These are phyloP conservation scores for Myripristis jacobus DNA, from an alignment of 2,797 vertebrate species.

Conservation along the genomic window DNA sequence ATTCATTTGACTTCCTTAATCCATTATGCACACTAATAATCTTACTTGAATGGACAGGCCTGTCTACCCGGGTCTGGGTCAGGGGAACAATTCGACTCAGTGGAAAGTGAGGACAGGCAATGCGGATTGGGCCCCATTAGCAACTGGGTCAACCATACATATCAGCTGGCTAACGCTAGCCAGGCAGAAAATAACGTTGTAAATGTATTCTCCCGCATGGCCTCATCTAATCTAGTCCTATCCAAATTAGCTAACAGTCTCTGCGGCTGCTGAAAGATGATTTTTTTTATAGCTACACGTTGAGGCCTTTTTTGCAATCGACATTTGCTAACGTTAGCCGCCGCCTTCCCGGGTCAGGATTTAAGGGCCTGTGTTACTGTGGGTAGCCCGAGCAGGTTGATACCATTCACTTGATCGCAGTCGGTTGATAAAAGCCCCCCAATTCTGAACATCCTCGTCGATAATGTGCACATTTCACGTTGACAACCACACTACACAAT, in stretches of 20 bases:
- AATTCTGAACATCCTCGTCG: not conserved
- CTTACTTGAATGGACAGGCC: no score
- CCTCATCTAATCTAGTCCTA: not conserved
- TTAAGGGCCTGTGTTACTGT: conserved; percentile 70
- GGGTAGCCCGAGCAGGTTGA: conserved; percentile 46
- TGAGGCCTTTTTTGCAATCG: not conserved
- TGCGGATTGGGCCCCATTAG: conserved; percentile 56
- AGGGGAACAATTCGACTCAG: not conserved
- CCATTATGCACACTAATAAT: not conserved
- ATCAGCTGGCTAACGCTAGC: conserved; percentile 63
- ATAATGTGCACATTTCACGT: not conserved
- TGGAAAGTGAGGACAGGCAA: conserved; percentile 33
- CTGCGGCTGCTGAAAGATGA: accelerated
- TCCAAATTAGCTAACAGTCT: not conserved
- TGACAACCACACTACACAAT: not conserved
- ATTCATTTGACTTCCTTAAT: not conserved
- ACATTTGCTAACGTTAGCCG: conserved; percentile 37
- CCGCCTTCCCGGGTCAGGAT: conserved; percentile 59
- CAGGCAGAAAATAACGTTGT: conserved; percentile 38
- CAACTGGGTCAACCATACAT: conserved; percentile 76
- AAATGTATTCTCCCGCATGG: not conserved
- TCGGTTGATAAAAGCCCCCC: not conserved
- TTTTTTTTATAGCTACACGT: not conserved
- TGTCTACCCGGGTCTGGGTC: no score
- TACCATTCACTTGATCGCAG: conserved; percentile 5